Evolutionary conservation across 2,888 invertebrate species (phyloP).

Genomic region (Homarus gammarus): DNA sequence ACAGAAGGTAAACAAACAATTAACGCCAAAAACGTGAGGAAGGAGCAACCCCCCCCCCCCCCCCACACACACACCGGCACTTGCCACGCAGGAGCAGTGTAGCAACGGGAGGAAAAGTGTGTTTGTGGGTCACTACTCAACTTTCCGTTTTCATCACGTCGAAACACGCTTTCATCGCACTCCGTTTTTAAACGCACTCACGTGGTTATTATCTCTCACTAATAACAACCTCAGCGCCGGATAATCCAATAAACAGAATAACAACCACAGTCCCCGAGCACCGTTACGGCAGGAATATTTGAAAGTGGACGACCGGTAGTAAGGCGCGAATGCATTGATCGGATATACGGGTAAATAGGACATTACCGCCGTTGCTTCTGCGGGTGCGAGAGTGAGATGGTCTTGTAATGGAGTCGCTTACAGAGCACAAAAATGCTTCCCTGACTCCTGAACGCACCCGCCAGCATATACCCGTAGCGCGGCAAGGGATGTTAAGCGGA

Average conservation of each 20-base stretch:
- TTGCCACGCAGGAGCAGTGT: too few relatives aligned
- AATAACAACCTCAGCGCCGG: too few relatives aligned
- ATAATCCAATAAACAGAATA: too few relatives aligned
- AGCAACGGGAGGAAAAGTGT: conserved; percentile 29
- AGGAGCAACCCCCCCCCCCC: background rate
- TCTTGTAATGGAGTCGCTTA: background rate
- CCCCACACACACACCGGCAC: too few relatives aligned
- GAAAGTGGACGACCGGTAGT: background rate
- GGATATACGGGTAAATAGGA: background rate
- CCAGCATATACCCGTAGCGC: background rate
- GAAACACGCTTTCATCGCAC: background rate
- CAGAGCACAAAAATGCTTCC: too few relatives aligned
- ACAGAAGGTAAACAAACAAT: background rate
- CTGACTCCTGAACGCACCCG: background rate
- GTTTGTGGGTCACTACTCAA: conserved; percentile 30
- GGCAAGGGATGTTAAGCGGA: background rate
- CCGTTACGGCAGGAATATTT: background rate
- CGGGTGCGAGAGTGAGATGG: background rate
- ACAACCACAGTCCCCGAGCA: too few relatives aligned
- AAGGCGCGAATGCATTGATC: background rate
- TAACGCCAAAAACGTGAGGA: background rate
- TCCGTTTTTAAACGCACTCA: too few relatives aligned
- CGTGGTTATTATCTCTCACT: too few relatives aligned
- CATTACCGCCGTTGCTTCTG: background rate
- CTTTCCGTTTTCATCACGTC: conserved; percentile 34